A percentile compares a stretch with the other conserved stretches of the same genome.
Conservation (phyloP, 2,113 vertebrate species). For the Lasiurus cinereus region DNA sequence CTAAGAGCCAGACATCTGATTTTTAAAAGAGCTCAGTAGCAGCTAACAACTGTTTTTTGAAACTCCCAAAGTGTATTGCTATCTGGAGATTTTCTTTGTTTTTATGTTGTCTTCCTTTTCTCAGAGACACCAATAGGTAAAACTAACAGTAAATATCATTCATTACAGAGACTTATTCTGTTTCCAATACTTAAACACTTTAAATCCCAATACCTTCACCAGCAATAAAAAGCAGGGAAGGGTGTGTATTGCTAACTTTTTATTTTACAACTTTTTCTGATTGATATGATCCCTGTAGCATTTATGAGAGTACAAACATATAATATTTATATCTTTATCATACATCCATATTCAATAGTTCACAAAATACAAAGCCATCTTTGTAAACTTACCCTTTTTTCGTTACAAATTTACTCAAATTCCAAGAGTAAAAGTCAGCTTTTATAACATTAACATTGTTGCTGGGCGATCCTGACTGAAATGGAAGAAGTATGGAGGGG, state of each 20-base stretch:
- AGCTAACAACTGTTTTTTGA: slow-evolving; percentile 9
- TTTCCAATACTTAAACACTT: slow-evolving; percentile 12
- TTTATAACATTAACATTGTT: background rate
- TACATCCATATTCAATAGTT: background rate
- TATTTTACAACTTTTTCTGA: background rate
- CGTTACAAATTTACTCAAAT: background rate
- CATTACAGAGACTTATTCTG: background rate
- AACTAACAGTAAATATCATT: slow-evolving; percentile 4
- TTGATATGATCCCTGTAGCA: background rate
- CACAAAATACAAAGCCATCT: slow-evolving; percentile 24
- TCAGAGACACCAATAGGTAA: background rate
- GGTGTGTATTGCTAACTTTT: background rate
- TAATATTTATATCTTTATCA: background rate
- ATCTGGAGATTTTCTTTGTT: slow-evolving; percentile 14
- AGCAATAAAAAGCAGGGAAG: background rate
- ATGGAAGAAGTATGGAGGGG: background rate
- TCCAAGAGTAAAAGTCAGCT: background rate
- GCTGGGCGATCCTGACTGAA: background rate
- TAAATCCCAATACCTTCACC: background rate
- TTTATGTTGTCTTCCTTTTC: background rate
- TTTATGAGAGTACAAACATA: background rate
- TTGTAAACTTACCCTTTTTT: background rate
- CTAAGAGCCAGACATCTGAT: slow-evolving; percentile 7
- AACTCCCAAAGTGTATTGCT: background rate
- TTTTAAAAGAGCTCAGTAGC: slow-evolving; percentile 8